A percentile compares a stretch with the other conserved stretches of the same genome.
These are phyloP conservation scores for Ephestia elutella DNA, from an alignment of 1,140 invertebrate genomes.

Conservation along the genomic window DNA sequence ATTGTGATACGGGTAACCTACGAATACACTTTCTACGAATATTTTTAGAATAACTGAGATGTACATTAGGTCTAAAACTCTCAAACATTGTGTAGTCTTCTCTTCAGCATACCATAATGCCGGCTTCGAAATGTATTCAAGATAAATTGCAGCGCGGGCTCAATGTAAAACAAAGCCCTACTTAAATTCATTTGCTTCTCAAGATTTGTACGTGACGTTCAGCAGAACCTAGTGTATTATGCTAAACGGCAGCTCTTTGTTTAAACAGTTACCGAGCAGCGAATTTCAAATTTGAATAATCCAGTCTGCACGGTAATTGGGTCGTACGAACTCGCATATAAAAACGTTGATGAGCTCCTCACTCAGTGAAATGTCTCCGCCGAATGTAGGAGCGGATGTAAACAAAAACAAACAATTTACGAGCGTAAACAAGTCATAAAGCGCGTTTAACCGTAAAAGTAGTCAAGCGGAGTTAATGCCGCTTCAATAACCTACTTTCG, in stretches of 20 bases:
- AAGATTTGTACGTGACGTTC: slow-evolving; percentile 1
- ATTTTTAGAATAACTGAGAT: too few relatives aligned
- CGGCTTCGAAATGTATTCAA: neutral
- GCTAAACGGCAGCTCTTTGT: slow-evolving; percentile 1
- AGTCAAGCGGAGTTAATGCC: neutral
- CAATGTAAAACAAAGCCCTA: neutral
- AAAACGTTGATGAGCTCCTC: neutral
- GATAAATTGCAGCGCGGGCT: neutral
- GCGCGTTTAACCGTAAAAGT: neutral
- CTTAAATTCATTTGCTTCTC: neutral
- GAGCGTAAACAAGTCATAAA: slow-evolving; percentile 1
- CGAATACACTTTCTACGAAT: too few relatives aligned
- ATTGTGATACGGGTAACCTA: too few relatives aligned
- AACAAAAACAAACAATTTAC: slow-evolving; percentile 4
- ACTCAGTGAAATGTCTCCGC: neutral
- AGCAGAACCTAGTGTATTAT: neutral
- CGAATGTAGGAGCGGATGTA: neutral
- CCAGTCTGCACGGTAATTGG: neutral
- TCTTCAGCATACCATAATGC: too few relatives aligned
- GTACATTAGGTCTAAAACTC: too few relatives aligned
- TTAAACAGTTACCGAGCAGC: neutral
- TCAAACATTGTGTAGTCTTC: too few relatives aligned
- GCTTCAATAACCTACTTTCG: neutral
- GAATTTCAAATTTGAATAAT: slow-evolving; percentile 4
- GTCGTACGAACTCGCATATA: neutral